Base-by-base conservation (phyloP, 1,140 invertebrate genomes). In the Metaphire vulgaris region DNA sequence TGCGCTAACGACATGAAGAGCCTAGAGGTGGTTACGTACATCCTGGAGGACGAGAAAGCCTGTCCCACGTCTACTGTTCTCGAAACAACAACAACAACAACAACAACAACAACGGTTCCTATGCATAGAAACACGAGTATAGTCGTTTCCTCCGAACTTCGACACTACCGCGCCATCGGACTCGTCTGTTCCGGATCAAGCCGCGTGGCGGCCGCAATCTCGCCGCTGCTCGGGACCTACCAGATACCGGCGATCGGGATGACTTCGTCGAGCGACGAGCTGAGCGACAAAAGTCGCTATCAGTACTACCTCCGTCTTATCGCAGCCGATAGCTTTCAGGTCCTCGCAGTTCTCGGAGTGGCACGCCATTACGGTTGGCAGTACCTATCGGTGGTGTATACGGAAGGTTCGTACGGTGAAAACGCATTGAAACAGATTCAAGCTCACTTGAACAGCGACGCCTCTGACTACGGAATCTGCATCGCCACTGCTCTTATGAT, bases 1-100 rank as follows among this genome's bases (percentile, higher is more conserved):
- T 93, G 92, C 82, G 89, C 89, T 16, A 87, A 90, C 56, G 91
- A 92, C 76, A 91, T 90, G 0, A 92, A 91, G 82, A 91, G 91
- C 0, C 85, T 92, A n/a, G n/a, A n/a, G n/a, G n/a, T n/a, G n/a
- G n/a, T n/a, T n/a, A n/a, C n/a, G n/a, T n/a, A n/a, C n/a, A n/a
- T n/a, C n/a, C n/a, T n/a, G n/a, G n/a, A n/a, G 2, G 90, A 92
- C 79, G 85, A 88, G 0, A 91, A 92, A 80, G 28, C 14, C 69
- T 41, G 30, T 2, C 16, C 26, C n/a, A 1, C 69, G 29, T 14
- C 33, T 28, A 33, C 56, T 34, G 70, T 29, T n/a, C n/a, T 21
- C 0, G n/a, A n/a, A n/a, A n/a, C n/a, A n/a, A n/a, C n/a, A n/a
- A n/a, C n/a, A n/a, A n/a, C n/a, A n/a, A n/a, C n/a, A n/a, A n/a